These are phyloP conservation scores for Astropecten irregularis DNA, from an alignment of 53 echinoderm and acorn worm species.

Conservation along the genomic window DNA sequence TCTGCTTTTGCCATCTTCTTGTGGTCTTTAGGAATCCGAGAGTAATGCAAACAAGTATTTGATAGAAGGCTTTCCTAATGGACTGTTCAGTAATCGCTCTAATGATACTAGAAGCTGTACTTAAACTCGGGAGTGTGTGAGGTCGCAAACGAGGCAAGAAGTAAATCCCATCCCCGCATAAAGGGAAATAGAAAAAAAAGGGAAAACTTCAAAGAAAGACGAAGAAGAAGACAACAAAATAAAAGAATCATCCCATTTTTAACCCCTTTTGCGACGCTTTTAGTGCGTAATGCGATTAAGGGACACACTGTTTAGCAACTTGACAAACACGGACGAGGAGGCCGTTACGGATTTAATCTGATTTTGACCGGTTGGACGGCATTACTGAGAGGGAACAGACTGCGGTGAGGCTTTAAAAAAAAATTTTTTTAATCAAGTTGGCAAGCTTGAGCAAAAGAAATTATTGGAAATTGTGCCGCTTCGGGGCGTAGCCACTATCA, in stretches of 20 bases:
- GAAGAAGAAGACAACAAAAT: neutral
- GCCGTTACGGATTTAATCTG: constrained; percentile 9
- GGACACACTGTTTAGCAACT: constrained; percentile 7
- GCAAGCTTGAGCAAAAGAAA: neutral
- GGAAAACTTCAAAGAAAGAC: neutral
- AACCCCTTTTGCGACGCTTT: neutral
- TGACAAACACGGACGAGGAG: neutral
- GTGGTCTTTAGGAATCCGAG: neutral
- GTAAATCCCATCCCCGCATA: too few relatives aligned
- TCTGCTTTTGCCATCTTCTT: too few relatives aligned
- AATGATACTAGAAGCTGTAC: too few relatives aligned
- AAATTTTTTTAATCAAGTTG: too few relatives aligned
- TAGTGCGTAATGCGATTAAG: constrained; percentile 26
- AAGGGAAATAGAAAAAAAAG: too few relatives aligned
- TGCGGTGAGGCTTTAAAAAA: too few relatives aligned
- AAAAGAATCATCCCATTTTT: neutral
- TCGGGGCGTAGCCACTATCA: too few relatives aligned
- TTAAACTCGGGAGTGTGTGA: too few relatives aligned
- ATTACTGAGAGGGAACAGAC: too few relatives aligned
- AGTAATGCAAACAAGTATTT: neutral
- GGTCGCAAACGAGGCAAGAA: too few relatives aligned
- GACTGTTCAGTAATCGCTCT: too few relatives aligned
- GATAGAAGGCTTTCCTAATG: neutral
- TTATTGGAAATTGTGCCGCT: neutral
- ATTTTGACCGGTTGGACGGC: neutral